phyloP scores from a whole-genome alignment of 2,888 invertebrate species.

The Cosmopolites sordidus region DNA sequence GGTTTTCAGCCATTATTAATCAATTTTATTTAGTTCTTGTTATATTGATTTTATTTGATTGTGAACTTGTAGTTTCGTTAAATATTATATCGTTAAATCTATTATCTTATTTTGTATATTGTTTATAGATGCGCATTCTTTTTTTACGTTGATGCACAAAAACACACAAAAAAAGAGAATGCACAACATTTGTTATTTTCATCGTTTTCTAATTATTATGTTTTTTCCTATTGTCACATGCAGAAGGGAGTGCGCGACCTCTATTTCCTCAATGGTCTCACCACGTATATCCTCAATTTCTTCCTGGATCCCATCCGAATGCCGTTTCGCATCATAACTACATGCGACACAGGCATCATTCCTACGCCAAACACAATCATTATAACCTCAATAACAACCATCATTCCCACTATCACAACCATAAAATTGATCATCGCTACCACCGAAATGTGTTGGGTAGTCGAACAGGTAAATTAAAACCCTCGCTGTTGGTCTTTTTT shows the following conservation, averaged over 20 bases:
- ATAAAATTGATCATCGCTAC: conserved; percentile 56
- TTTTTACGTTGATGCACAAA: not conserved
- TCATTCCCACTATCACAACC: conserved; percentile 58
- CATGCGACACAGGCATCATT: conserved; percentile 46
- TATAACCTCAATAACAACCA: conserved; percentile 60
- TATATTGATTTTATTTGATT: no score
- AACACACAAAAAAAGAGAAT: conserved; percentile 6
- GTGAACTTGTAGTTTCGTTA: no score
- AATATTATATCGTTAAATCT: no score
- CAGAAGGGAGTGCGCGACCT: conserved; percentile 65
- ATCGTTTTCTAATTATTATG: conserved; percentile 7
- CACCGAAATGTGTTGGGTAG: conserved; percentile 58
- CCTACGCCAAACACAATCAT: conserved; percentile 55
- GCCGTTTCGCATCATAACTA: conserved; percentile 54
- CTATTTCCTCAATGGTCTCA: conserved; percentile 93
- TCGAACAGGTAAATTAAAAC: conserved; percentile 52
- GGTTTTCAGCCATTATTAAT: no score
- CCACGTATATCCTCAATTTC: conserved; percentile 91
- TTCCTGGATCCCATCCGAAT: conserved; percentile 84
- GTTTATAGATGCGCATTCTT: not conserved
- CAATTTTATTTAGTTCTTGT: no score
- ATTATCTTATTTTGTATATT: no score
- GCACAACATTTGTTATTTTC: not conserved
- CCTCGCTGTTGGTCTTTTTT: not conserved
- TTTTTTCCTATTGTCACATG: conserved; percentile 33